Base-by-base conservation (phyloP, 1,140 invertebrate species). In the Bacillus rossius region DNA sequence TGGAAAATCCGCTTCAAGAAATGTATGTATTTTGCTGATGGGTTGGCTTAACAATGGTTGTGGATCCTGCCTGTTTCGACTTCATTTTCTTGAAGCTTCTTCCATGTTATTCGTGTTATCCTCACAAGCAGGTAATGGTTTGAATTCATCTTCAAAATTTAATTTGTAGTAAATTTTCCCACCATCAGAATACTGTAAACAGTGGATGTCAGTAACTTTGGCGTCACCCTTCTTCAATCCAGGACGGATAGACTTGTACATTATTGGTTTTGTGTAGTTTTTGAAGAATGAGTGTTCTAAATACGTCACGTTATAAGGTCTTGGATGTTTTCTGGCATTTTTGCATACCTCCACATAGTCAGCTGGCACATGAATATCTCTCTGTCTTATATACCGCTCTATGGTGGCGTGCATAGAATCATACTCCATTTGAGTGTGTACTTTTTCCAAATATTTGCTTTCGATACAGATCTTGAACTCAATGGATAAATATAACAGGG, bases 401-500 rank as follows among this genome's bases (percentile, higher is more conserved):
- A 54, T 54, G 25, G 13, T 54, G 17, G 51, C n/a, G 8, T 54
- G 51, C 51, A 54, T 41, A 2, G 51, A 26, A 58, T 57, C 41
- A 55, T 48, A 42, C 42, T 52, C 41, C 68, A 66, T 20, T 69
- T 59, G 14, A 41, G 59, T 50, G 69, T 69, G 43, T 41, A 42
- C 41, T 62, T 63, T 34, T 51, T 67, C 67, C 8, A 71, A 57
- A 55, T 60, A 69, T 51, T 71, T 70, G 53, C 69, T 68, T 29
- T 34, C 55, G 26, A 70, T 65, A 8, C 50, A 58, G 20, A 66
- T 58, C 8, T 56, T 34, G 5, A 51, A 52, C 20, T 60, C 51
- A 13, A 26, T 26, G n/a, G 68, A 47, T 38, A 61, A 57, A 13
- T 37, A 16, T 13, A 55, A 16, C 23, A 67, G 51, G 8, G 66